Evolutionary conservation across 2,113 vertebrate genomes (phyloP).

Genomic region (Procavia capensis): DNA sequence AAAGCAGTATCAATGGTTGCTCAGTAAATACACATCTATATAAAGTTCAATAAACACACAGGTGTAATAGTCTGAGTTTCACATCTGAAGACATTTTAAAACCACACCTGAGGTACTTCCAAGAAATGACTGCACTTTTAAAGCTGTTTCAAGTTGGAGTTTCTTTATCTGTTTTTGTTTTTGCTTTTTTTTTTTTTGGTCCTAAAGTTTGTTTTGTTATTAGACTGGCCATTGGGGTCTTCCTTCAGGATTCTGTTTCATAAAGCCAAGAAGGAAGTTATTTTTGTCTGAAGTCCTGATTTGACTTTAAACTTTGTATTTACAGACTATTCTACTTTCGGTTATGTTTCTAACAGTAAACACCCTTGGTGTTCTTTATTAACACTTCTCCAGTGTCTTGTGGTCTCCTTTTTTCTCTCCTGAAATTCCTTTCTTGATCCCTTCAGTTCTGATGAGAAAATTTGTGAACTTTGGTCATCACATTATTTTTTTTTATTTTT

Average conservation of each 20-base stretch:
- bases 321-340: background rate
- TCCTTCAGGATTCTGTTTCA: conserved; percentile 17
- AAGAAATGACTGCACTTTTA: conserved; percentile 57
- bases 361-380: background rate
- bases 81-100: conserved; percentile 61
- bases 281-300: conserved; percentile 27
- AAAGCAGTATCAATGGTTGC: conserved; percentile 30
- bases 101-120: conserved; percentile 36
- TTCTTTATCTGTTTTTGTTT: no score
- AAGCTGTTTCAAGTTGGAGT: conserved; percentile 49
- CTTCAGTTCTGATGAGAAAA: conserved; percentile 33
- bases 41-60: conserved; percentile 58
- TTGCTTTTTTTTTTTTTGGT: no score
- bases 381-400: background rate
- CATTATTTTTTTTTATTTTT: background rate
- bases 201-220: no score
- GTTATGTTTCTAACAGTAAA: background rate
- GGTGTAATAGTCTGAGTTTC: conserved; percentile 57
- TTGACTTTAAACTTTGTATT: conserved; percentile 29
- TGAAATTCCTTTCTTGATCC: background rate
- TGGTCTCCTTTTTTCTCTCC: background rate
- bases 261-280: conserved; percentile 10
- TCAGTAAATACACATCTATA: conserved; percentile 63
- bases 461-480: background rate
- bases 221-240: no score